Percentiles rank a stretch among this genome's conserved stretches.
phyloP scores from a whole-genome alignment of 2,888 invertebrate species.

The Thyatira batis region DNA sequence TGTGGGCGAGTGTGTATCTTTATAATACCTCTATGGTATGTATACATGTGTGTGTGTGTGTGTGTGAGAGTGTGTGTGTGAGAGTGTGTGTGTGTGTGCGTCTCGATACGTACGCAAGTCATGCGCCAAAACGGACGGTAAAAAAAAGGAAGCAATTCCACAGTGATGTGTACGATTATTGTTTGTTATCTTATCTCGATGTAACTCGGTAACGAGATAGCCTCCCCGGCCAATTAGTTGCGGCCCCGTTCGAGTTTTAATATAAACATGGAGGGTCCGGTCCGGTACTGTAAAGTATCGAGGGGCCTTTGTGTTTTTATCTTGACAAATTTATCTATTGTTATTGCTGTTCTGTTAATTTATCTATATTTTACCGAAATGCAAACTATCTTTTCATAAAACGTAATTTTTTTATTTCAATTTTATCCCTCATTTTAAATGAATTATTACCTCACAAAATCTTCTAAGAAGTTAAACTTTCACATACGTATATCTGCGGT shows the following conservation, averaged over 20 bases:
- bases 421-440: too few species aligned
- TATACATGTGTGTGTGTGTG: not conserved
- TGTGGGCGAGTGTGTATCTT: not conserved
- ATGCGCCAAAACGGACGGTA: not conserved
- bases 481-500: too few species aligned
- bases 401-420: too few species aligned
- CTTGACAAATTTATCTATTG: too few species aligned
- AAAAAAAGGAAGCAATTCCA: not conserved
- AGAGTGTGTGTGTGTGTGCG: not conserved
- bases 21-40: too few species aligned
- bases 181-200: not conserved
- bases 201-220: not conserved
- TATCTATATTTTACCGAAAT: too few species aligned
- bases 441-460: too few species aligned
- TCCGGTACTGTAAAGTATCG: not conserved
- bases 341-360: too few species aligned
- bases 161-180: not conserved
- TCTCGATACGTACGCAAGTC: not conserved
- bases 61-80: not conserved
- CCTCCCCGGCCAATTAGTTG: not conserved
- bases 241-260: not conserved
- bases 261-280: not conserved
- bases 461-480: too few species aligned
- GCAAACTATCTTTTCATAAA: too few species aligned
- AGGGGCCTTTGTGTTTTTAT: too few species aligned